Base-by-base conservation (phyloP, 2,888 invertebrate species). In the Deilephila porcellus region DNA sequence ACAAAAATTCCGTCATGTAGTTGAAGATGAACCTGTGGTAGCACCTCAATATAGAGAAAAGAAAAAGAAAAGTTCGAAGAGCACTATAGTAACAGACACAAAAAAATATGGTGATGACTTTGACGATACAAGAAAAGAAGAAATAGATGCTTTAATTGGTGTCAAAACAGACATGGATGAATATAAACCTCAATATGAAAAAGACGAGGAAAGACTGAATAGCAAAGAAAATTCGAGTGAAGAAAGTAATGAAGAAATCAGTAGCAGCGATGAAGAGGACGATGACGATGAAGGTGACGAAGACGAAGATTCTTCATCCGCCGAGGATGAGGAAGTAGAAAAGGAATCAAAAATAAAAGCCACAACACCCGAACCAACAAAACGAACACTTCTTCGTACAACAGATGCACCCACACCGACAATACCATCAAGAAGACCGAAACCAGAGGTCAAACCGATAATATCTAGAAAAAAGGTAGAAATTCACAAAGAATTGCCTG, bases 11-110 rank as follows among this genome's bases (percentile, higher is more conserved):
- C 75, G 78, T 67, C 81, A 77, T 60, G 34, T 73, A 0, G 74
- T 78, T 60, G 78, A 80, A 64, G 73, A 77, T 25, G 76, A 81
- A 25, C 76, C 81, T 4, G 74, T 71, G 7, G 37, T 59, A 3
- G 70, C 79, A 64, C 91, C 92, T 14, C 91, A 90, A 78, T 92
- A 90, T 74, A 88, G 86, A 78, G 94, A 92, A 82, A 94, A 93
- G 82, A 92, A 93, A 80, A 93, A 88, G 71, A 94, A 93, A 78
- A 86, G 85, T 19, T 85, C 88, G 8, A 90, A 92, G 80, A 94
- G 91, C 37, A 95, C 95, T 4, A 81, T 93, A 74, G 92, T 95
- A 1, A 95, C 94, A 4, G 95, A 95, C 72, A 90, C 93, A 37
- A 88, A 93, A 76, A 88, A 85, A 20, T 95, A 95, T 77, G 93